Conservation (phyloP, 2,113 vertebrate species). For the Arvicanthis niloticus region DNA sequence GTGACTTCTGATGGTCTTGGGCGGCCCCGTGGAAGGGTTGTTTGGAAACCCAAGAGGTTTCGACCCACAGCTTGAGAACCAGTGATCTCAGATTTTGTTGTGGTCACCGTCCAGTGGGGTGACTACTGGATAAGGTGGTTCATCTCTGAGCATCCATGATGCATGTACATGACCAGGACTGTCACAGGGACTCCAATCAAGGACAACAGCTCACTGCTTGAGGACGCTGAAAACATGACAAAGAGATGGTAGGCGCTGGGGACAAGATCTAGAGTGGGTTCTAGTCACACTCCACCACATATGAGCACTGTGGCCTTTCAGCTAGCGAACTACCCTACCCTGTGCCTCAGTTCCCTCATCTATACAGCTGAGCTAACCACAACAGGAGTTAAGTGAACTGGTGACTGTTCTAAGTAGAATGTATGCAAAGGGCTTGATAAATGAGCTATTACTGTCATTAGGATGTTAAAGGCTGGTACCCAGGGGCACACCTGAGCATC, state of each 20-base stretch:
- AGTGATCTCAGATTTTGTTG: not conserved
- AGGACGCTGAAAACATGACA: not conserved
- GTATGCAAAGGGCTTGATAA: not conserved
- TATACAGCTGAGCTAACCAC: not conserved
- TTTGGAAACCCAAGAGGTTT: not conserved
- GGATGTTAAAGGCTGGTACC: not conserved
- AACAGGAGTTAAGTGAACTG: not conserved
- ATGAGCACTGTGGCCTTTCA: not conserved
- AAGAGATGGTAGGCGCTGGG: accelerated
- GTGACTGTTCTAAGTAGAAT: not conserved
- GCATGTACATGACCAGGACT: not conserved
- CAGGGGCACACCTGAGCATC: not conserved
- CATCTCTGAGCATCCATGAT: not conserved
- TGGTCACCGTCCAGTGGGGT: not conserved
- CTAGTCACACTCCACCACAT: not conserved
- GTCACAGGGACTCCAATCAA: not conserved
- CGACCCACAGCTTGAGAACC: not conserved
- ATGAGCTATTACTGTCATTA: not conserved
- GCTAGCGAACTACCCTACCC: not conserved
- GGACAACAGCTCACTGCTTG: not conserved
- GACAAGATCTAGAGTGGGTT: not conserved
- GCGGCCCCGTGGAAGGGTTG: not conserved
- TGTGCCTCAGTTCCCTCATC: not conserved
- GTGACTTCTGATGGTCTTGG: not conserved
- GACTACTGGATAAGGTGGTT: not conserved